These are phyloP conservation scores for Buphagus erythrorhynchus DNA, from an alignment of 2,797 vertebrate genomes.

Conservation along the genomic window DNA sequence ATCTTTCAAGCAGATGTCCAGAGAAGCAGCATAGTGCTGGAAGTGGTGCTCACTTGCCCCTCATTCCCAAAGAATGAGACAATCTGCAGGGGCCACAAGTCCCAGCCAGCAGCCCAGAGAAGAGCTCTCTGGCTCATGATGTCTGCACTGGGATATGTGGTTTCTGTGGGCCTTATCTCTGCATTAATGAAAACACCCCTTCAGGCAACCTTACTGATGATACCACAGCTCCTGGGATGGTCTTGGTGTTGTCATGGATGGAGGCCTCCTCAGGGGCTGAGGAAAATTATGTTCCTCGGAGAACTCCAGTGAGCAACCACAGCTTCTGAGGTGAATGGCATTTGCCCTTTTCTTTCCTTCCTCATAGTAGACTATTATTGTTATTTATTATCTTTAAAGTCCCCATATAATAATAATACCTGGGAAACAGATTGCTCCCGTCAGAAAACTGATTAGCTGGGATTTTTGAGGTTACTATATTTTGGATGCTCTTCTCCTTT, in stretches of 20 bases:
- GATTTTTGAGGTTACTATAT: slow-evolving; percentile 76
- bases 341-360: slow-evolving; percentile 54
- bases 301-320: slow-evolving; percentile 19
- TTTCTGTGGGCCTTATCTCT: not conserved
- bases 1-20: not conserved
- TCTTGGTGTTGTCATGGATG: not conserved
- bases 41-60: not conserved
- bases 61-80: not conserved
- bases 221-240: not conserved
- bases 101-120: not conserved
- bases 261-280: not conserved
- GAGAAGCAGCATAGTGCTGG: not conserved
- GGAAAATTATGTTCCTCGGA: slow-evolving; percentile 12
- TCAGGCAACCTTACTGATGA: not conserved
- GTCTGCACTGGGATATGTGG: not conserved
- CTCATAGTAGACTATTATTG: slow-evolving; percentile 42
- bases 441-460: slow-evolving; percentile 71
- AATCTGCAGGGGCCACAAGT: not conserved
- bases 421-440: slow-evolving; percentile 57
- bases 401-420: slow-evolving; percentile 61
- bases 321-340: slow-evolving; percentile 49
- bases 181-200: not conserved
- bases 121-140: not conserved
- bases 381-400: slow-evolving; percentile 70
- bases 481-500: slow-evolving; percentile 59